Evolutionary conservation across 2,113 vertebrate genomes (phyloP).

Genomic region (Castor canadensis): DNA sequence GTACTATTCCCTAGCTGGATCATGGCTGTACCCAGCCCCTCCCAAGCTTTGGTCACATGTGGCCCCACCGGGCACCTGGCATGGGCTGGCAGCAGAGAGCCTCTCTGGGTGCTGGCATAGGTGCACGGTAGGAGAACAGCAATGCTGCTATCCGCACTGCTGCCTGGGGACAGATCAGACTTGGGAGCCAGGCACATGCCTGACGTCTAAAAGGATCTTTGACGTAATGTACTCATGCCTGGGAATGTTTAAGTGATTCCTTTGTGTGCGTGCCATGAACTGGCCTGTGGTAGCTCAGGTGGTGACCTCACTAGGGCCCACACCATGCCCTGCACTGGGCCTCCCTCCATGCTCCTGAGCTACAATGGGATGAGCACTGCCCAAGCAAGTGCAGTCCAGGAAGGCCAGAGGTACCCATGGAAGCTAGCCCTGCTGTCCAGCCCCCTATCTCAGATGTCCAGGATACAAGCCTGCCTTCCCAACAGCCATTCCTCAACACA

Average conservation of each 20-base stretch:
- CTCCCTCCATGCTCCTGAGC: not conserved
- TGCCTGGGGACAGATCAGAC: not conserved
- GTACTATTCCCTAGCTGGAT: rapidly evolving
- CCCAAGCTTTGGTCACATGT: not conserved
- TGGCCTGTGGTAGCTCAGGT: rapidly evolving
- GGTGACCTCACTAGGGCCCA: not conserved
- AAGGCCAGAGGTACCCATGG: not conserved
- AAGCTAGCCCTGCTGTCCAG: not conserved
- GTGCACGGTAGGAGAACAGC: too few species aligned
- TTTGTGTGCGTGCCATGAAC: not conserved
- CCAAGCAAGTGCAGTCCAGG: not conserved
- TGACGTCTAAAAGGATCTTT: rapidly evolving
- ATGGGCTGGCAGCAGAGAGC: too few species aligned
- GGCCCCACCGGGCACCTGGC: not conserved
- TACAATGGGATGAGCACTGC: not conserved
- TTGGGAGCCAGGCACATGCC: not conserved
- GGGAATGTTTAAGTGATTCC: not conserved
- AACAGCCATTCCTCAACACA: not conserved
- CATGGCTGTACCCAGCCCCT: not conserved
- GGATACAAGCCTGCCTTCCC: not conserved
- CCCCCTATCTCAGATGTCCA: not conserved
- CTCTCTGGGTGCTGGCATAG: not conserved
- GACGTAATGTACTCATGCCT: not conserved
- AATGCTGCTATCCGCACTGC: too few species aligned
- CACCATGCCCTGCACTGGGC: not conserved